Evolutionary conservation across 2,113 vertebrate species (phyloP), one percentile per base, ranked within the genome.

Genomic region (Setophaga petechia): DNA sequence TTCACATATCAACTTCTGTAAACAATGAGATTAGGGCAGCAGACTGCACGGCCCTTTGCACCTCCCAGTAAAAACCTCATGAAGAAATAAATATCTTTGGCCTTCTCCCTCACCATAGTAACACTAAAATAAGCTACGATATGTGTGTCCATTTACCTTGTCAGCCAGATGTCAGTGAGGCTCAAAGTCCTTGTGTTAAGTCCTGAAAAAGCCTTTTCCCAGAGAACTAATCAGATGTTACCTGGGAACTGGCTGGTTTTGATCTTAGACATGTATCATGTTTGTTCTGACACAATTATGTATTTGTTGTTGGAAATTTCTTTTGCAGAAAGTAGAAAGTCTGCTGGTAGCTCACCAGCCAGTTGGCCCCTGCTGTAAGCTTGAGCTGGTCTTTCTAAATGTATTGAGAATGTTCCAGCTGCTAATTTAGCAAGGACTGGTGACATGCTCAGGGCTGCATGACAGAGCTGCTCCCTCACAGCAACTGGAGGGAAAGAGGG

Each of bases 301-400:
- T 37, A 57, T 41, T 55, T 79, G 44, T 39, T 65, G 14, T 74
- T 69, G 65, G 39, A 41, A 37, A 51, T 78, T 78, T 27, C 15
- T 72, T 90, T 24, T 52, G 59, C 72, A 69, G 75, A 57, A 55
- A 74, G n/a, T 15, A 63, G 62, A 35, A 74, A 55, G 4, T 16
- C 28, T 59, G 1, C 49, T 59, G 44, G 20, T 57, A 83, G 62
- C 96, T 98, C 94, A 98, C 98, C 97, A 78, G 98, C 97, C 24
- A 98, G 93, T 63, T 98, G 97, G 41, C 97, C 97, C 83, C 97
- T 86, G 39, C 97, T 98, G 93, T 98, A 86, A 98, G 98, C 71
- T 98, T 96, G 61, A 98, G 98, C 98, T 96, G 95, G 74, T 98
- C 98, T 96, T 97, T 98, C 95, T 98, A 89, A 98, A n/a, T 98